Evolutionary conservation across 2,888 invertebrate genomes (phyloP).

Genomic region (Cordilura impudica): DNA sequence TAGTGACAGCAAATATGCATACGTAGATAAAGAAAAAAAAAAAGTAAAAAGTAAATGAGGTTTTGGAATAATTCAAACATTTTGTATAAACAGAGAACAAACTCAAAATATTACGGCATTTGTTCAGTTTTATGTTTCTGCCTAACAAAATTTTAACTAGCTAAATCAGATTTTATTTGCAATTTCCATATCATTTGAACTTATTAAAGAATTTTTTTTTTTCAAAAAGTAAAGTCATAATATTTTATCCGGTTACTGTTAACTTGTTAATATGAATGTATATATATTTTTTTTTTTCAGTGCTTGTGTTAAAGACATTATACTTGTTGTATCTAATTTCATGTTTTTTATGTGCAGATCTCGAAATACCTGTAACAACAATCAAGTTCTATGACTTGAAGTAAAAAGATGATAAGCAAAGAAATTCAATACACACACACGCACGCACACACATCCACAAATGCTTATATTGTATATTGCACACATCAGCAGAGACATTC

Average conservation of each 20-base stretch:
- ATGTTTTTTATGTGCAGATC: background rate
- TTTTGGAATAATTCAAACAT: slow-evolving; percentile 1
- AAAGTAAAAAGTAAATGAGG: slow-evolving; percentile 6
- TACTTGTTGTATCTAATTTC: background rate
- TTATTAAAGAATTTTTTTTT: too few relatives aligned
- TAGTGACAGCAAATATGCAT: background rate
- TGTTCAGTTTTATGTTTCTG: too few relatives aligned
- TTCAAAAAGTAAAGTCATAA: too few relatives aligned
- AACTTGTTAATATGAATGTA: background rate
- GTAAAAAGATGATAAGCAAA: slow-evolving; percentile 15
- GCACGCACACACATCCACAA: background rate
- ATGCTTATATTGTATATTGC: too few relatives aligned
- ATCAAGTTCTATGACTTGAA: slow-evolving; percentile 24
- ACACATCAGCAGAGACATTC: background rate
- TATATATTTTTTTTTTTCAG: background rate
- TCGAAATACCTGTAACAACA: slow-evolving; percentile 25
- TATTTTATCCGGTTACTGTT: too few relatives aligned
- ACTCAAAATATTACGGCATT: too few relatives aligned
- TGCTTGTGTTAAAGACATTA: background rate
- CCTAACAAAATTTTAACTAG: too few relatives aligned
- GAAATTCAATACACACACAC: slow-evolving; percentile 1
- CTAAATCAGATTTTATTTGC: too few relatives aligned
- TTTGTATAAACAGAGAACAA: too few relatives aligned
- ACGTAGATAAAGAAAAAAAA: background rate
- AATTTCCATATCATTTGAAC: too few relatives aligned